Conservation (phyloP, 2,113 vertebrate species). For the Eulacestoma nigropectus region DNA sequence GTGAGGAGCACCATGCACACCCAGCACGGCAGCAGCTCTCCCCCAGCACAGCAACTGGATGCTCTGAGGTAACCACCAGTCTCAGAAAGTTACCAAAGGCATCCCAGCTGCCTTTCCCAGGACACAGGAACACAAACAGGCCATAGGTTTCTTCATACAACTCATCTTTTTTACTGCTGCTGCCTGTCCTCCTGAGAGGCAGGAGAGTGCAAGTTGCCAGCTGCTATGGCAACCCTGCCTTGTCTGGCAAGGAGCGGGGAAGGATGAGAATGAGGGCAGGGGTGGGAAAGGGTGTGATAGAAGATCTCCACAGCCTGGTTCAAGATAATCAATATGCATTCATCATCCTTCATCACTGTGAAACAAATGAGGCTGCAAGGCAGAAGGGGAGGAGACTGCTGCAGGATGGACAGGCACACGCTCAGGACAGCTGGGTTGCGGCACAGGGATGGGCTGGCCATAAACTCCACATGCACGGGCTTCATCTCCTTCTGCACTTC, state of each 20-base stretch:
- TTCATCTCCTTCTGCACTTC: neutral
- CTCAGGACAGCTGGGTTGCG: neutral
- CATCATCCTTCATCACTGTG: neutral
- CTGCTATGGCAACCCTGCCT: conserved; percentile 56
- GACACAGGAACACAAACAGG: neutral
- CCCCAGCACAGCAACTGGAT: neutral
- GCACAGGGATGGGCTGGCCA: neutral
- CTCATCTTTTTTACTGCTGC: neutral
- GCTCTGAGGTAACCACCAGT: neutral
- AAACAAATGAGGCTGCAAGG: neutral
- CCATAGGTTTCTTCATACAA: neutral
- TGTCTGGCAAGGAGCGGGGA: neutral
- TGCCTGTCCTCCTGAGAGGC: neutral
- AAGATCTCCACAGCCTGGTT: neutral
- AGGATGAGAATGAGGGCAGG: neutral
- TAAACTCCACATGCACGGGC: neutral
- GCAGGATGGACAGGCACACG: neutral
- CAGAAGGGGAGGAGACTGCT: neutral
- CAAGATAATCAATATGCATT: neutral
- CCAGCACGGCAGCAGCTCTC: neutral
- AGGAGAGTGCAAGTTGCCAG: neutral
- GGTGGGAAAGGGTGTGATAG: neutral
- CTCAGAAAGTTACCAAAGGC: neutral
- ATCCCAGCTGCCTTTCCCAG: neutral
- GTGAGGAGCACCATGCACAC: neutral